A percentile compares a stretch with the other conserved stretches of the same genome.
Conservation (phyloP, 2,888 invertebrate species). For the Tenthredo amoena region DNA sequence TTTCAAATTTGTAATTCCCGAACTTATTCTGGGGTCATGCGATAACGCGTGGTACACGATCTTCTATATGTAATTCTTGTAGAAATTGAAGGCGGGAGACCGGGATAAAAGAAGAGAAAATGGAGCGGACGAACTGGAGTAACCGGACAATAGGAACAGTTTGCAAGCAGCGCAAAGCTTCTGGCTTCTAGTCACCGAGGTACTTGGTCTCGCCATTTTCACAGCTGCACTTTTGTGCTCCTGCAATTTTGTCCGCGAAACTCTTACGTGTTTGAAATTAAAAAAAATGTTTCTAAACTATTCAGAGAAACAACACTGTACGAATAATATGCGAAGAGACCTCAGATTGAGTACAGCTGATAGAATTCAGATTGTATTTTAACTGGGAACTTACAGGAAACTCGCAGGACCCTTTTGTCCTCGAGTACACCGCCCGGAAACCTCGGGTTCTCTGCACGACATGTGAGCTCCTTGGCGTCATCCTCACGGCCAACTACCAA, state of each 20-base stretch:
- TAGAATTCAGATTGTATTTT: not conserved
- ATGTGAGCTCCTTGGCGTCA: slow-evolving; percentile 90
- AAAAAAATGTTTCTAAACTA: not conserved
- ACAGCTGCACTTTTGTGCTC: not conserved
- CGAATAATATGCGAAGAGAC: not conserved
- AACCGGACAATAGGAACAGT: slow-evolving; percentile 14
- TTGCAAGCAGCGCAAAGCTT: slow-evolving; percentile 11
- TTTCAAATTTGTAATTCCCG: slow-evolving; percentile 28
- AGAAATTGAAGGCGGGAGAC: not conserved
- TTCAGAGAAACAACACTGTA: no score
- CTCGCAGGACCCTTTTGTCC: slow-evolving; percentile 87
- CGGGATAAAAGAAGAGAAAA: not conserved
- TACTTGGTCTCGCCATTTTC: not conserved
- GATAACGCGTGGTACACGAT: not conserved
- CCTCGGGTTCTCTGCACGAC: slow-evolving; percentile 92
- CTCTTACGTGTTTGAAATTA: slow-evolving; percentile 5
- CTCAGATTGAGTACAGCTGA: not conserved
- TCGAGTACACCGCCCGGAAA: slow-evolving; percentile 90
- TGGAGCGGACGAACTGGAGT: not conserved
- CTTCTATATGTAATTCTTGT: not conserved
- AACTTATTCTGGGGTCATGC: not conserved
- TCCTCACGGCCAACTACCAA: slow-evolving; percentile 89
- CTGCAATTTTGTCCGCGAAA: not conserved
- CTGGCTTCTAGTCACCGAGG: not conserved
- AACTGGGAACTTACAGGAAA: slow-evolving; percentile 87